Evolutionary conservation across 2,113 vertebrate genomes (phyloP).

Genomic region (Vidua macroura): DNA sequence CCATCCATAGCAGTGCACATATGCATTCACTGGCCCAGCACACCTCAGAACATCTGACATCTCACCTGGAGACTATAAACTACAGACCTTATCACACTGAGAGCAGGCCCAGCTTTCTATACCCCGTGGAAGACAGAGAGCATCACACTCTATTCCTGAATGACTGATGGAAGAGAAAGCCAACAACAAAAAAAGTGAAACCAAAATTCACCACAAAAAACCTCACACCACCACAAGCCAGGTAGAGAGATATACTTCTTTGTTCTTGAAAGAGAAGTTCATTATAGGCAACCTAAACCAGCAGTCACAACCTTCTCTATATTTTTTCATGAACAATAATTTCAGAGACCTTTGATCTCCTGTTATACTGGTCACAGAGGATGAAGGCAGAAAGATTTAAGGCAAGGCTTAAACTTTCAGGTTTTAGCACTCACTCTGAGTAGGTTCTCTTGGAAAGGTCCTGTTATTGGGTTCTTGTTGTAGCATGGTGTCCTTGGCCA

Average conservation of each 20-base stretch:
- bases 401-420: not conserved
- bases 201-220: not conserved
- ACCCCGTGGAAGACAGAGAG: fast-evolving
- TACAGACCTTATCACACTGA: not conserved
- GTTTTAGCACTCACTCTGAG: not conserved
- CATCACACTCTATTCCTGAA: not conserved
- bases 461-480: not conserved
- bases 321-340: not conserved
- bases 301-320: not conserved
- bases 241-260: not conserved
- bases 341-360: not conserved
- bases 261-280: not conserved
- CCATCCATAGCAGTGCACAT: fast-evolving
- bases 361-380: not conserved
- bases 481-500: too few species aligned
- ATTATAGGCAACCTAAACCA: not conserved
- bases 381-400: not conserved
- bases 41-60: not conserved
- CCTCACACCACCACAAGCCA: too few species aligned
- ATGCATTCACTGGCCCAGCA: not conserved
- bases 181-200: not conserved
- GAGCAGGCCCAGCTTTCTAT: not conserved
- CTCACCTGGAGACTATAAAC: fast-evolving
- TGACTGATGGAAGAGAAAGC: not conserved
- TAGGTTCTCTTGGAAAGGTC: not conserved